phyloP scores from a whole-genome alignment of 2,797 vertebrate genomes.

The Spinibarbus caldwelli region DNA sequence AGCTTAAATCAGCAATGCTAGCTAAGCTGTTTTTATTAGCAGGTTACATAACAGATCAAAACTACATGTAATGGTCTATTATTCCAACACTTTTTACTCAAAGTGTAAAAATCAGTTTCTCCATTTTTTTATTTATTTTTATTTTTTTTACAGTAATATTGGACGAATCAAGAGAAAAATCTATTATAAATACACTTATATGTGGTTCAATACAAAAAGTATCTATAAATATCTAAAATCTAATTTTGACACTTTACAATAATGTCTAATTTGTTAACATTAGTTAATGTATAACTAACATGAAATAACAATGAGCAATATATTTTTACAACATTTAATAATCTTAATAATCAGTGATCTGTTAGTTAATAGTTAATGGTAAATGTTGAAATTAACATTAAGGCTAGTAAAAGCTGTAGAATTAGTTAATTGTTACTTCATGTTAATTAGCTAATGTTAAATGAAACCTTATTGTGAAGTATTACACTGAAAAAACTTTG shows the following conservation, averaged over 20 bases:
- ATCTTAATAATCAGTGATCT: no score
- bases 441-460: not conserved
- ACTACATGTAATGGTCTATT: not conserved
- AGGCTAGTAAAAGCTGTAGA: not conserved
- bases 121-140: no score
- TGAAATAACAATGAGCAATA: not conserved
- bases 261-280: not conserved
- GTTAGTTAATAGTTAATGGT: not conserved
- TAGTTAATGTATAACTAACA: not conserved
- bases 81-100: not conserved
- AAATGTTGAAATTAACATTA: not conserved
- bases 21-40: not conserved
- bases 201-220: not conserved
- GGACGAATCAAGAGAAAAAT: not conserved
- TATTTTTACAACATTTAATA: not conserved
- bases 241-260: not conserved
- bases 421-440: not conserved
- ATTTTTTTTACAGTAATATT: no score
- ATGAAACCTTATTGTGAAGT: not conserved
- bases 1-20: not conserved
- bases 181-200: not conserved
- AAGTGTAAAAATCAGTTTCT: not conserved
- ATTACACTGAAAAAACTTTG: not conserved
- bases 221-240: not conserved
- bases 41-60: not conserved